Evolutionary conservation across 2,113 vertebrate species (phyloP).

Genomic region (Lonchura striata): DNA sequence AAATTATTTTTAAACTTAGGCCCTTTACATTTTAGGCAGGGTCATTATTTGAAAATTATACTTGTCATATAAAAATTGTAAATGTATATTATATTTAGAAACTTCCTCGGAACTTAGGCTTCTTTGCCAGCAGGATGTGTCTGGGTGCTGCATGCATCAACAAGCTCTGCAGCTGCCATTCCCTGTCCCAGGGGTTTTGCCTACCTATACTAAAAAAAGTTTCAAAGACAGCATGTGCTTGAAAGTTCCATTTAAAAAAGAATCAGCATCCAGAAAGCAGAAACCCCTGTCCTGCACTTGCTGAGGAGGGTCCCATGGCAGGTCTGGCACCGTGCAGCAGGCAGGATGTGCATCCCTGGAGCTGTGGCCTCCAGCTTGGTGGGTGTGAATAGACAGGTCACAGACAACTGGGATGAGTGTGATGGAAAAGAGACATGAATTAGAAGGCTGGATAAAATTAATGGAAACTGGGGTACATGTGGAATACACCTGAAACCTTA

Average conservation of each 20-base stretch:
- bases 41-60: background rate
- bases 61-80: background rate
- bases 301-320: background rate
- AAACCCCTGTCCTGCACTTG: background rate
- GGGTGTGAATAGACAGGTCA: background rate
- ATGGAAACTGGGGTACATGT: background rate
- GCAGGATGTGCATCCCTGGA: background rate
- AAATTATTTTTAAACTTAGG: background rate
- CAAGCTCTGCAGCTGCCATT: background rate
- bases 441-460: background rate
- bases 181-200: background rate
- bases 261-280: background rate
- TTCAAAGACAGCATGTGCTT: background rate
- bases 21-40: background rate
- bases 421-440: background rate
- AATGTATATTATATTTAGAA: background rate
- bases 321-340: rapidly evolving
- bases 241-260: background rate
- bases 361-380: background rate
- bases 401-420: background rate
- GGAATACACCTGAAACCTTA: background rate
- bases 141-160: background rate
- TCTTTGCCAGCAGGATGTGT: background rate
- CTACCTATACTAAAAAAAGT: background rate
- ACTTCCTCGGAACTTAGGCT: background rate